Conservation (phyloP, 2,113 vertebrate species). For the Heterotis niloticus region DNA sequence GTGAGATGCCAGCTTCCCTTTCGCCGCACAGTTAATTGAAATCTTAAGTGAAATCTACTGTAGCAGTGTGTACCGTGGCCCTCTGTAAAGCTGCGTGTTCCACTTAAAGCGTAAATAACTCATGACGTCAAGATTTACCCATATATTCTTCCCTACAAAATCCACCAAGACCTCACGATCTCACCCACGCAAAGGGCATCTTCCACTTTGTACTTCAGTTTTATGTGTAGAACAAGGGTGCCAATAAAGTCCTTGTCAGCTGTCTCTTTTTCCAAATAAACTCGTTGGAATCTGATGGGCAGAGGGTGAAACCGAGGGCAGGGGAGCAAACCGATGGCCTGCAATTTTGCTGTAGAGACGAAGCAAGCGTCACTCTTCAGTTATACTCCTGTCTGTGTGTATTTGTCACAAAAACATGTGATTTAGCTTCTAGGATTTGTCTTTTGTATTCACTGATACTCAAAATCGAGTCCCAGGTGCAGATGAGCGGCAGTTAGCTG, state of each 20-base stretch:
- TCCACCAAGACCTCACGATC: not conserved
- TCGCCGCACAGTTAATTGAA: not conserved
- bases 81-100: not conserved
- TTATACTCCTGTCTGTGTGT: not conserved
- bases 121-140: not conserved
- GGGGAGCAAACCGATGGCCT: not conserved
- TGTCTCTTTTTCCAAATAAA: constrained; percentile 19
- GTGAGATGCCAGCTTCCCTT: not conserved
- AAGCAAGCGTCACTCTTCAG: not conserved
- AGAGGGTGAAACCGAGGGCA: not conserved
- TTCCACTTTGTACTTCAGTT: not conserved
- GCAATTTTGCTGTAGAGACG: not conserved
- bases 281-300: not conserved
- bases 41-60: not conserved
- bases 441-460: no score
- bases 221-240: not conserved
- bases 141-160: not conserved
- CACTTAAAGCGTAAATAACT: not conserved
- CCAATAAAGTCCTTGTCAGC: not conserved
- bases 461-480: no score
- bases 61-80: not conserved
- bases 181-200: not conserved
- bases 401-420: no score
- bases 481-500: no score
- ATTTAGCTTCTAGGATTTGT: no score